A percentile compares a stretch with the other conserved stretches of the same genome.
Evolutionary conservation across 2,888 invertebrate species (phyloP).

Genomic region (Caenorhabditis drosophilae): DNA sequence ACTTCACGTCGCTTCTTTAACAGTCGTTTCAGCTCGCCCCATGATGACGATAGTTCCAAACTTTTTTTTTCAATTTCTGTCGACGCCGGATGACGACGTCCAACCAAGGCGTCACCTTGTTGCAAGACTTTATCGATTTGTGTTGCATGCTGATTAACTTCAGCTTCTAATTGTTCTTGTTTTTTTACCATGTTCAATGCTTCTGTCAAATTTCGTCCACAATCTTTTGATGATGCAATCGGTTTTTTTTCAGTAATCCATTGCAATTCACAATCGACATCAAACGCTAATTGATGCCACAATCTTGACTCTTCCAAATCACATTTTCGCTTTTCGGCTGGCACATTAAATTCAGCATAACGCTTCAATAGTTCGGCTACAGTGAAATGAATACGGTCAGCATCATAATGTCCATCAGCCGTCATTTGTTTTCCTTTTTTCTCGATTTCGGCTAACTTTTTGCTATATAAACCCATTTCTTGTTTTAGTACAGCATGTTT

Average conservation of each 20-base stretch:
- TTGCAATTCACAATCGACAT: slow-evolving; percentile 87
- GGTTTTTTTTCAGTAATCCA: slow-evolving; percentile 89
- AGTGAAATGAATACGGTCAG: slow-evolving; percentile 77
- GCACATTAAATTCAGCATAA: slow-evolving; percentile 74
- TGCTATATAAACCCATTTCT: slow-evolving; percentile 84
- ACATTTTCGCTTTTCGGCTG: slow-evolving; percentile 78
- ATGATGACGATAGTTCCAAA: slow-evolving; percentile 72
- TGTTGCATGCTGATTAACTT: slow-evolving; percentile 84
- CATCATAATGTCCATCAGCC: slow-evolving; percentile 92
- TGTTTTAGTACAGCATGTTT: slow-evolving; percentile 76
- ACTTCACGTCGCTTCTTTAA: slow-evolving; percentile 48
- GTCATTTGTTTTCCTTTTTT: slow-evolving; percentile 81
- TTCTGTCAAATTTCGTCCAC: slow-evolving; percentile 86
- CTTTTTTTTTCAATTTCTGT: slow-evolving; percentile 82
- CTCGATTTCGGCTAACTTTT: slow-evolving; percentile 71
- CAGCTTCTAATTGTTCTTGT: slow-evolving; percentile 85
- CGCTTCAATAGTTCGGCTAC: slow-evolving; percentile 38
- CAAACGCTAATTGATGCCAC: slow-evolving; percentile 90
- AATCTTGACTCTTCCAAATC: slow-evolving; percentile 87
- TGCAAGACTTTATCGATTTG: slow-evolving; percentile 83
- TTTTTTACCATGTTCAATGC: slow-evolving; percentile 90
- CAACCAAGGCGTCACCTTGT: slow-evolving; percentile 80
- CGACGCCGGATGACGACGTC: slow-evolving; percentile 81
- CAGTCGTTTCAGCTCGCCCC: slow-evolving; percentile 69
- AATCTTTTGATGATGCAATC: slow-evolving; percentile 77